A percentile compares a stretch with the other conserved stretches of the same genome.
These are phyloP conservation scores for Aphelinus certus DNA, from an alignment of 1,140 invertebrate species.

Conservation along the genomic window DNA sequence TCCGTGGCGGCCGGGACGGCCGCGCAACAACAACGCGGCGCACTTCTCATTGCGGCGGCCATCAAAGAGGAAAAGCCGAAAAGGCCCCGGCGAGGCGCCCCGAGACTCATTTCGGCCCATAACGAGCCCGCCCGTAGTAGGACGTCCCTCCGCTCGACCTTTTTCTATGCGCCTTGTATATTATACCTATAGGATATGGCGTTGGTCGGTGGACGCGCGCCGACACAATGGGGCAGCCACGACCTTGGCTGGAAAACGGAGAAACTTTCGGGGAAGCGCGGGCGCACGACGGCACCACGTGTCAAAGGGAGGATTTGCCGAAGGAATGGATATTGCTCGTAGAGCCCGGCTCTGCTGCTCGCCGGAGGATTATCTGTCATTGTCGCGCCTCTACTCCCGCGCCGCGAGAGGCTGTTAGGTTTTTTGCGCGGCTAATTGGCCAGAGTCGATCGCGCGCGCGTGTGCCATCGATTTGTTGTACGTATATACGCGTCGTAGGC, in stretches of 20 bases:
- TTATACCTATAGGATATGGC: too few species aligned
- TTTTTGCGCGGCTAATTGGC: too few species aligned
- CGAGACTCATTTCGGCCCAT: conserved; percentile 47
- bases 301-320: neutral
- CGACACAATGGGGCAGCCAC: neutral
- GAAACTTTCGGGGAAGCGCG: conserved; percentile 5
- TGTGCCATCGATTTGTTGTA: conserved; percentile 6
- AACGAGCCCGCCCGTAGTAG: conserved; percentile 48
- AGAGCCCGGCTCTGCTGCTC: neutral
- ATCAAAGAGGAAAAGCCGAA: conserved; percentile 33
- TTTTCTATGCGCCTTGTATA: too few species aligned
- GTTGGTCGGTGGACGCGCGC: too few species aligned
- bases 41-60: too few species aligned
- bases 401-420: too few species aligned
- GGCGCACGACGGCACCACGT: conserved; percentile 23
- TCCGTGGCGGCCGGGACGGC: too few species aligned
- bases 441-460: neutral
- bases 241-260: conserved; percentile 25
- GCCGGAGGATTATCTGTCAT: conserved; percentile 3
- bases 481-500: too few species aligned
- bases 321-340: neutral
- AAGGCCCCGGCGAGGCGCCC: conserved; percentile 31
- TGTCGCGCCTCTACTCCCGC: neutral
- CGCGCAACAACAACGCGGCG: too few species aligned
- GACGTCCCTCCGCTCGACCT: conserved; percentile 7